Base-by-base conservation (phyloP, 2,888 invertebrate species). In the Coleophora deauratella region DNA sequence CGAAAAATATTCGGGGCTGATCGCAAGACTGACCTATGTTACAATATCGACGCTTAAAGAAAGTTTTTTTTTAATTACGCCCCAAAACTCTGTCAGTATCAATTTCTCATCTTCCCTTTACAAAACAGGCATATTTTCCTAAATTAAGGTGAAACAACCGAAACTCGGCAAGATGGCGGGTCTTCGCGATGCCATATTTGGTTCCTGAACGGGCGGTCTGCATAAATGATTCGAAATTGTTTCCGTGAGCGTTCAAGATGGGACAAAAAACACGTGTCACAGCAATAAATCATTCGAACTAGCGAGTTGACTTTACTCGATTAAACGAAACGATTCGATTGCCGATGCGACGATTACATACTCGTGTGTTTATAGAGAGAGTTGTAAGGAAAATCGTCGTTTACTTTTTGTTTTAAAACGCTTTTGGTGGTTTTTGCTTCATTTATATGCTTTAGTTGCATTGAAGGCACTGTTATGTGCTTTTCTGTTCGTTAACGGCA, bases 191-290 rank as follows among this genome's bases (percentile, higher is more conserved):
- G 50, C 74, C 73, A 62, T 73, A 69, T 73, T 66, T 55, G 74
- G 70, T 52, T 47, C 47, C 49, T 64, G 71, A 62, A 66, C 72
- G 70, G 77, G 77, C 77, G 78, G 79, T 67, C 72, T 62, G 77
- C 64, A 79, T 80, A 81, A 81, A 80, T 79, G 84, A 81, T 75
- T 66, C 77, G 66, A 80, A 81, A 84, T 80, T 72, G 80, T 84
- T 84, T 82, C 84, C 82, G 80, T 72, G 68, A 75, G 69, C 65
- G 66, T 52, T 52, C 57, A 60, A 52, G 59, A 57, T 62, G 56
- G 61, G 59, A 68, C 79, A 84, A 84, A 85, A 85, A 84, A 70
- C 72, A 81, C 77, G 85, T 85, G 85, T 85, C 70, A 72, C 65
- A 59, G 72, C 68, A 79, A 81, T 85, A 85, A 85, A 85, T 84